Conservation (phyloP, 35 echinoderm and acorn worm species). For the Holothuria glaberrima region DNA sequence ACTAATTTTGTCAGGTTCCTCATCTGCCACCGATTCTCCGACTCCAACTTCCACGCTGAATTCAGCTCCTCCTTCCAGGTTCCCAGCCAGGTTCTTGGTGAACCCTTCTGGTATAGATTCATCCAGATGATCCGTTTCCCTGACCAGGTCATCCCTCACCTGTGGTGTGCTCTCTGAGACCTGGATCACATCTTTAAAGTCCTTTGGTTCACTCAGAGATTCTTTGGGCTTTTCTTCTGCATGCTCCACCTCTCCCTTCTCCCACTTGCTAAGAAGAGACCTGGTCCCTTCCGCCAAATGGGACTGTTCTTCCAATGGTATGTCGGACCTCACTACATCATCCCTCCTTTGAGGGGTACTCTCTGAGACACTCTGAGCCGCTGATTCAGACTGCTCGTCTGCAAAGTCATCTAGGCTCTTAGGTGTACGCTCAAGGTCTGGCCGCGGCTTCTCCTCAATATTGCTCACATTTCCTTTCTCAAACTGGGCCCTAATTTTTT, state of each 20-base stretch:
- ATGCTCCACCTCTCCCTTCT: constrained; percentile 88
- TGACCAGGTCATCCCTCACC: constrained; percentile 50
- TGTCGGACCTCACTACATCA: constrained; percentile 74
- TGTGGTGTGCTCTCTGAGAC: constrained; percentile 68
- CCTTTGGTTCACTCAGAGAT: constrained; percentile 18
- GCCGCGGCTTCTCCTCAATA: constrained; percentile 76
- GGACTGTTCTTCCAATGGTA: constrained; percentile 60
- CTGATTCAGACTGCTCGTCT: background rate
- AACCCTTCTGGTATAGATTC: constrained; percentile 29
- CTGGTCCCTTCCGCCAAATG: constrained; percentile 59
- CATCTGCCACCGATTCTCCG: background rate
- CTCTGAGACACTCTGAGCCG: constrained; percentile 59
- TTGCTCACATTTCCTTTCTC: constrained; percentile 87
- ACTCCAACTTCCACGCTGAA: constrained; percentile 15
- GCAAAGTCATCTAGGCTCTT: constrained; percentile 58
- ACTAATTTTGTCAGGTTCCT: background rate
- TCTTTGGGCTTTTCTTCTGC: constrained; percentile 73
- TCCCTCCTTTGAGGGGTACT: constrained; percentile 65
- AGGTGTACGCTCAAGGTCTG: constrained; percentile 69
- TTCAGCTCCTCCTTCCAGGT: constrained; percentile 1
- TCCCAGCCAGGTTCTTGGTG: constrained; percentile 1
- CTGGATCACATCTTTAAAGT: constrained; percentile 46
- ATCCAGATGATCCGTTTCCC: constrained; percentile 23
- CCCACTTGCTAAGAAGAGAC: constrained; percentile 82
- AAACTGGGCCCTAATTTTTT: constrained; percentile 68